Evolutionary conservation across 1,140 invertebrate genomes (phyloP).

Genomic region (Nasonia vitripennis): DNA sequence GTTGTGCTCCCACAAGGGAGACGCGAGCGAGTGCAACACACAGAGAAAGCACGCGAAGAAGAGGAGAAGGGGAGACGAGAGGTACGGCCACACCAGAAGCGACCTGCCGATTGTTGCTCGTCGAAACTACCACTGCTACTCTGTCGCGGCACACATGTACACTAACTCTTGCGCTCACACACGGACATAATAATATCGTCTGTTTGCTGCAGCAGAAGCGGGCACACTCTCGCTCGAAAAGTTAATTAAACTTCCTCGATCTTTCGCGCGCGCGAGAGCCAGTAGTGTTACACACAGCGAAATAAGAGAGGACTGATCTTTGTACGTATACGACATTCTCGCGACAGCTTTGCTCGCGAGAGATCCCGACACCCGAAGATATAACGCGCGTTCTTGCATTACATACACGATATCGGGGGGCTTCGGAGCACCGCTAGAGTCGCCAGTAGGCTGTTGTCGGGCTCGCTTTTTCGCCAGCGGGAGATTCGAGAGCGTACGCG

Average conservation of each 20-base stretch:
- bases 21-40: background rate
- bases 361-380: too few species aligned
- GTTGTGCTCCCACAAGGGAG: slow-evolving; percentile 18
- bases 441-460: slow-evolving; percentile 27
- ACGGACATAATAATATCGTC: background rate
- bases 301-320: background rate
- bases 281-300: background rate
- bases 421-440: background rate
- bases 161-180: background rate
- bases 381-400: background rate
- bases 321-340: background rate
- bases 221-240: background rate
- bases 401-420: background rate
- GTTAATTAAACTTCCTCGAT: slow-evolving; percentile 4
- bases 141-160: background rate
- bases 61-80: slow-evolving; percentile 25
- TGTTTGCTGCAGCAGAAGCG: background rate
- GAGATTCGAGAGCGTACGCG: background rate
- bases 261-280: background rate
- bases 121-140: background rate
- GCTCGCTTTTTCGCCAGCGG: background rate
- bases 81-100: slow-evolving; percentile 37
- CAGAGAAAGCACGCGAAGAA: background rate
- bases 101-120: background rate
- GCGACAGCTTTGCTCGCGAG: too few species aligned